Conservation (phyloP, 2,888 invertebrate genomes). For the Corythucha ciliata region DNA sequence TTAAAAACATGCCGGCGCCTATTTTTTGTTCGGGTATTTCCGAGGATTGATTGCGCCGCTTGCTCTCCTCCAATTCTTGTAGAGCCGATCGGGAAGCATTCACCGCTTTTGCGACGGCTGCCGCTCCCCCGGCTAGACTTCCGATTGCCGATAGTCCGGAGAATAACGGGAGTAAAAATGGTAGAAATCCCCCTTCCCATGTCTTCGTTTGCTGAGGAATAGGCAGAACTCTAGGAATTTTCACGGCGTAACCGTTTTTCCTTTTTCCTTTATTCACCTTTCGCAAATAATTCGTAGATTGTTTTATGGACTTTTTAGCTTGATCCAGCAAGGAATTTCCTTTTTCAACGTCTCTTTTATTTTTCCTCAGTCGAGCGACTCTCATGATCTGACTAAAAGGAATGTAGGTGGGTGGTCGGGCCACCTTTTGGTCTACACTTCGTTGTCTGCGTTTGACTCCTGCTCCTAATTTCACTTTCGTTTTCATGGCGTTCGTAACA, state of each 20-base stretch:
- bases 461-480: slow-evolving; percentile 28
- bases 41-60: slow-evolving; percentile 40
- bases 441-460: too few relatives aligned
- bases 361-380: background rate
- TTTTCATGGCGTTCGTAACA: slow-evolving; percentile 28
- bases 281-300: background rate
- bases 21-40: slow-evolving; percentile 38
- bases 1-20: slow-evolving; percentile 36
- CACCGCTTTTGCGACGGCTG: background rate
- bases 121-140: background rate
- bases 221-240: background rate
- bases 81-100: slow-evolving; percentile 38
- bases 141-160: slow-evolving; percentile 27
- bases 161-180: slow-evolving; percentile 38
- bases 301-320: background rate
- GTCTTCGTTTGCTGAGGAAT: background rate
- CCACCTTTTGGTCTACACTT: too few relatives aligned
- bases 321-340: background rate
- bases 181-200: slow-evolving; percentile 37
- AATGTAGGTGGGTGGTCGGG: too few relatives aligned
- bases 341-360: background rate
- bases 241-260: background rate
- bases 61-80: slow-evolving; percentile 37
- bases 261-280: too few relatives aligned
- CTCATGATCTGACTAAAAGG: background rate